Percentiles rank a stretch among this genome's conserved stretches.
These are phyloP conservation scores for Buceros bicornis DNA, from an alignment of 2,797 vertebrate species.

Conservation along the genomic window DNA sequence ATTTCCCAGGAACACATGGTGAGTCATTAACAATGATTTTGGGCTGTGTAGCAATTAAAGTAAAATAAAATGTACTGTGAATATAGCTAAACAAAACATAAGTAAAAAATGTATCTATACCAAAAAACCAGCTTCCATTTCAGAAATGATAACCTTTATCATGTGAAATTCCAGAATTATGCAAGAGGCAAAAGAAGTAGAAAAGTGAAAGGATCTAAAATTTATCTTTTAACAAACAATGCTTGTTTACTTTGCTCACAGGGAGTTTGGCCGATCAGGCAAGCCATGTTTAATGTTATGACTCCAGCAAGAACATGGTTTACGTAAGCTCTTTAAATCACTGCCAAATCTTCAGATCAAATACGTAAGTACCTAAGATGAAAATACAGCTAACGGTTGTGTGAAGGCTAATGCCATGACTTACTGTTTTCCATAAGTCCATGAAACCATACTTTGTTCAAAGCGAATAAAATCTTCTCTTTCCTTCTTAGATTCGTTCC, in stretches of 20 bases:
- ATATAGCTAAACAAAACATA: background rate
- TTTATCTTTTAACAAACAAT: background rate
- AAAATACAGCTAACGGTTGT: background rate
- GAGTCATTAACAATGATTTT: background rate
- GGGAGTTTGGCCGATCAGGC: fast-evolving
- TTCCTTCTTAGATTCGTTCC: background rate
- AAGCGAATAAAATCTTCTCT: background rate
- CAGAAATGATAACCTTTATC: background rate
- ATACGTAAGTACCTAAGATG: background rate
- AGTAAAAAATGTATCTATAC: background rate
- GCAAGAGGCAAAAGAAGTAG: background rate
- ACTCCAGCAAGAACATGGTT: background rate
- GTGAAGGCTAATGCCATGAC: background rate
- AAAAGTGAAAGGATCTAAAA: background rate
- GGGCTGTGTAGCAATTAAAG: background rate
- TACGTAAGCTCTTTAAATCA: background rate
- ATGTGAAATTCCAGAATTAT: background rate
- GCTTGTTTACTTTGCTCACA: fast-evolving
- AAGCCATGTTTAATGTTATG: background rate
- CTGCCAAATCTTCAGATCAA: background rate
- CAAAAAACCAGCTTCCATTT: background rate
- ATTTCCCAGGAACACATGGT: background rate
- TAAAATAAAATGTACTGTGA: background rate
- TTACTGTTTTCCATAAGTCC: background rate
- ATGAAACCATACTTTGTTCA: background rate